These are phyloP conservation scores for Artemia sinica DNA, from an alignment of 2,888 invertebrate species.

Conservation along the genomic window DNA sequence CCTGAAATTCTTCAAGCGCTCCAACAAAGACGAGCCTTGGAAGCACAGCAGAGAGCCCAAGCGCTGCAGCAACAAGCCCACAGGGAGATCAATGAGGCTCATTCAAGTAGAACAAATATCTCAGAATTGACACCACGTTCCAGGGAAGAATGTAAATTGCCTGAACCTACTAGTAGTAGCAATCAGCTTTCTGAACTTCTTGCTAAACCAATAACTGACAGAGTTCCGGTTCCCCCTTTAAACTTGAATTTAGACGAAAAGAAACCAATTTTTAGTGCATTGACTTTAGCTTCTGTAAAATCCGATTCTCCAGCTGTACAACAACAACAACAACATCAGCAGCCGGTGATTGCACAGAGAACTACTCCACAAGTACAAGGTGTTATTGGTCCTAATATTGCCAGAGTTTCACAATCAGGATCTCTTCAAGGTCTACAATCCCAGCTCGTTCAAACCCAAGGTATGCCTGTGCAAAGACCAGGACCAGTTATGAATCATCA, in stretches of 20 bases:
- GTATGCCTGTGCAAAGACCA: conserved; percentile 7
- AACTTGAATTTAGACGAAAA: conserved; percentile 7
- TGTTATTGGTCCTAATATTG: background rate
- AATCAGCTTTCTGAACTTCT: conserved; percentile 16
- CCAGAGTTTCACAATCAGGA: background rate
- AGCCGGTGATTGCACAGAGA: background rate
- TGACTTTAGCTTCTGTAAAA: background rate
- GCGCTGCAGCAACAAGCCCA: conserved; percentile 4
- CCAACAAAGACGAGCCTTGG: conserved; percentile 7
- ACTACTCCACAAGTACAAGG: background rate
- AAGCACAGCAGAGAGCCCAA: conserved; percentile 16
- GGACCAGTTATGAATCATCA: background rate
- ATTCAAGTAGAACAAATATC: background rate
- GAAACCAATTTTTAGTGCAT: background rate
- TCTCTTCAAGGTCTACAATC: background rate
- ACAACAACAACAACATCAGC: conserved; percentile 38
- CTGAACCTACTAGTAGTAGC: conserved; percentile 8
- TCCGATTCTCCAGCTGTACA: conserved; percentile 35
- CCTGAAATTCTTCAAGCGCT: conserved; percentile 14
- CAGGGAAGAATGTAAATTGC: background rate
- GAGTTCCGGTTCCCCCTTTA: conserved; percentile 2
- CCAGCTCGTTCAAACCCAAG: background rate
- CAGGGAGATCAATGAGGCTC: conserved; percentile 11
- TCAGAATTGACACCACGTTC: background rate
- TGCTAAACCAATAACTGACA: background rate